These are phyloP conservation scores for Agrochola macilenta DNA, from an alignment of 2,888 invertebrate genomes.

Conservation along the genomic window DNA sequence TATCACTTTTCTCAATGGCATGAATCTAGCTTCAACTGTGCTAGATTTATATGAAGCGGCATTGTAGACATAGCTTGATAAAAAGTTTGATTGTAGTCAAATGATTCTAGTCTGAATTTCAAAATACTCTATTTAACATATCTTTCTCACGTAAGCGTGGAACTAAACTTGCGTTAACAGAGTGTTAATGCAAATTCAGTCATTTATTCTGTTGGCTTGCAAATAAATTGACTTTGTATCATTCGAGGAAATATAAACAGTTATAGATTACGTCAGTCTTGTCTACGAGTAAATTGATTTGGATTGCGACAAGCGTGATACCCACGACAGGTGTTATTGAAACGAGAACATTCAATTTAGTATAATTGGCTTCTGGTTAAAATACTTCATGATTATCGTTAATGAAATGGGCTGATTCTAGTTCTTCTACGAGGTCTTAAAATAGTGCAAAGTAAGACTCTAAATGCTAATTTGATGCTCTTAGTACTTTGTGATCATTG, in stretches of 20 bases:
- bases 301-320: constrained; percentile 23
- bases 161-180: constrained; percentile 36
- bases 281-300: constrained; percentile 30
- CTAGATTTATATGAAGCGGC: constrained; percentile 23
- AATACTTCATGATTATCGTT: background rate
- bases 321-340: constrained; percentile 18
- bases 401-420: background rate
- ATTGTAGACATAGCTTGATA: constrained; percentile 33
- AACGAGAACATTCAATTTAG: background rate
- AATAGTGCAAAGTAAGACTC: background rate
- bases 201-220: constrained; percentile 58
- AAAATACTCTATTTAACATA: constrained; percentile 61
- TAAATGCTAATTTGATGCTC: background rate
- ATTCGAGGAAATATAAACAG: constrained; percentile 53
- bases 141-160: constrained; percentile 62
- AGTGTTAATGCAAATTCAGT: constrained; percentile 60
- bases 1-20: background rate
- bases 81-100: constrained; percentile 43
- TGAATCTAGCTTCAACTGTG: background rate
- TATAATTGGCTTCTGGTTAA: constrained; percentile 5
- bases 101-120: constrained; percentile 55
- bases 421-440: background rate
- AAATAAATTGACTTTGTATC: constrained; percentile 58
- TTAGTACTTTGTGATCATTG: no score
- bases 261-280: constrained; percentile 42